These are phyloP conservation scores for Trematomus loennbergii DNA, from an alignment of 2,113 vertebrate genomes.

Conservation along the genomic window DNA sequence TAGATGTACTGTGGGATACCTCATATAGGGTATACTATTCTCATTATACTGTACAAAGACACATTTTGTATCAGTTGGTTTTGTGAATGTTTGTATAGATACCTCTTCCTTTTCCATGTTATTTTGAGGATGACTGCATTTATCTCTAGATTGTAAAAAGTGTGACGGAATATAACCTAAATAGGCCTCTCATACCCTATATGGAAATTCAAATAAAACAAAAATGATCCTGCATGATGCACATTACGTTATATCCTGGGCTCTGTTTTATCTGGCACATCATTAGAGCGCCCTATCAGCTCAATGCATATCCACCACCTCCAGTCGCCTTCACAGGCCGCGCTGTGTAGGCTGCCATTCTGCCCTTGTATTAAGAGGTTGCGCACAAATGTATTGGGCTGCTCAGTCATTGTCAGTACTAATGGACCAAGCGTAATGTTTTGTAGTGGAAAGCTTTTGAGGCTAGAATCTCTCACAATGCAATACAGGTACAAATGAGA, in stretches of 20 bases:
- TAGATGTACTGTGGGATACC: no score
- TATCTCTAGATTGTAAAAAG: background rate
- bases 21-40: no score
- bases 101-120: background rate
- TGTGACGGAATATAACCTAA: background rate
- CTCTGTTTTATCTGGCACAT: constrained; percentile 24
- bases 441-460: constrained; percentile 57
- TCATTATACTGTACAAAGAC: no score
- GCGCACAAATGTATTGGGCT: constrained; percentile 20
- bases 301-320: constrained; percentile 25
- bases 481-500: background rate
- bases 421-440: constrained; percentile 59
- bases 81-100: background rate
- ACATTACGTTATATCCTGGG: background rate
- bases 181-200: background rate
- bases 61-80: no score
- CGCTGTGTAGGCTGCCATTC: constrained; percentile 40
- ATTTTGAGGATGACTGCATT: background rate
- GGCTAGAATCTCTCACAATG: constrained; percentile 46
- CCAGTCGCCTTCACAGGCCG: constrained; percentile 12
- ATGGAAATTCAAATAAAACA: background rate
- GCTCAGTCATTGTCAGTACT: constrained; percentile 31
- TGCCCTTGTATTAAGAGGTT: constrained; percentile 40
- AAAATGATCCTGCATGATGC: background rate
- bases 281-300: constrained; percentile 9